Evolutionary conservation across 30 jellyfish, hydroid and myxozoan species (phyloP).

Genomic region (Phacellophora camtschatica): DNA sequence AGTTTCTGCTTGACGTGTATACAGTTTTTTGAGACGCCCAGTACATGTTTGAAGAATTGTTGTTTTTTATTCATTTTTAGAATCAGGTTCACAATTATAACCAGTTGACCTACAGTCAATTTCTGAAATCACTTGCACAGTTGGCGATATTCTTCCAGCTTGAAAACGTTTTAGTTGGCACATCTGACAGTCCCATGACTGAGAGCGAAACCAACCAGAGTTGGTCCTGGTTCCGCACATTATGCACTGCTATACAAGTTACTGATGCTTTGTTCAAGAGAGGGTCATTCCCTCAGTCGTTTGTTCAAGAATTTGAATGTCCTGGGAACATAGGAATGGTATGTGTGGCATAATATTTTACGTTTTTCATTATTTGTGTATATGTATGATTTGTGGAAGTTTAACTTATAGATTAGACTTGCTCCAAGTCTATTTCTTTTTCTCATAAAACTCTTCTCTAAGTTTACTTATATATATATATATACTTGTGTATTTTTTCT

Average conservation of each 20-base stretch:
- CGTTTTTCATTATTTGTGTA: too few relatives aligned
- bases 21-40: too few relatives aligned
- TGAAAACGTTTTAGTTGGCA: not conserved
- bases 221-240: constrained; percentile 55
- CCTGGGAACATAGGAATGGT: constrained; percentile 10
- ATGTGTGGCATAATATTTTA: too few relatives aligned
- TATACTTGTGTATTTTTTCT: too few relatives aligned
- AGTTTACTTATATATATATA: too few relatives aligned
- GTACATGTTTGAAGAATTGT: not conserved
- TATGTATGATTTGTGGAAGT: too few relatives aligned
- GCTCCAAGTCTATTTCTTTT: too few relatives aligned
- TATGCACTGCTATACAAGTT: constrained; percentile 22
- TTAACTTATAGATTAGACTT: too few relatives aligned
- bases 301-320: not conserved
- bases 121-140: constrained; percentile 37
- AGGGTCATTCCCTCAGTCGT: constrained; percentile 13
- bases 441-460: too few relatives aligned
- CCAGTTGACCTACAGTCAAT: constrained; percentile 53
- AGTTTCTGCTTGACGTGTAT: too few relatives aligned
- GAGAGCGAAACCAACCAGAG: not conserved
- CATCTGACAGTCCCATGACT: not conserved
- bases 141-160: constrained; percentile 45
- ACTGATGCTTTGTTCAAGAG: constrained; percentile 46
- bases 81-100: constrained; percentile 42
- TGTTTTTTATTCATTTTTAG: not conserved